phyloP scores from a whole-genome alignment of 1,140 invertebrate species.

The Oncopeltus fasciatus region DNA sequence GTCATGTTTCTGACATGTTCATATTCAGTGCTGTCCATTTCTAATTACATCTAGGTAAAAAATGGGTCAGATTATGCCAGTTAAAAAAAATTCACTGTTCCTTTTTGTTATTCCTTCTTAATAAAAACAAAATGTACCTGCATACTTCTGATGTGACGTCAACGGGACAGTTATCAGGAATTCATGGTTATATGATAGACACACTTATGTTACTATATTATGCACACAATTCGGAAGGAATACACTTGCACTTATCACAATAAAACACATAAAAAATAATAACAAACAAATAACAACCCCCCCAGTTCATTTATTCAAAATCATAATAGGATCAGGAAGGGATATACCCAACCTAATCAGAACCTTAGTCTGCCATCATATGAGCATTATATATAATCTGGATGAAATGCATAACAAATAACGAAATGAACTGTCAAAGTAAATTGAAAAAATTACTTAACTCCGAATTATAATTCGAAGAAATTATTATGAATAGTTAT shows the following conservation, averaged over 20 bases:
- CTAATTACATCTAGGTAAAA: not conserved
- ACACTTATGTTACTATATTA: not conserved
- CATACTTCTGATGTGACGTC: conserved; percentile 15
- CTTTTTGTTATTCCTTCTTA: not conserved
- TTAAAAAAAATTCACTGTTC: not conserved
- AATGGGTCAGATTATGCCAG: not conserved
- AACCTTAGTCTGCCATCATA: not conserved
- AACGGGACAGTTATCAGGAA: conserved; percentile 12
- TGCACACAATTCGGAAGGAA: not conserved
- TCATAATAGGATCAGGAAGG: not conserved
- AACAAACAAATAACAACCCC: not conserved
- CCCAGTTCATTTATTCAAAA: not conserved
- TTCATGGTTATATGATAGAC: not conserved
- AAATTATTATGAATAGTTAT: too few relatives aligned
- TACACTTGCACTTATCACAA: not conserved
- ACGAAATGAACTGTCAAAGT: too few relatives aligned
- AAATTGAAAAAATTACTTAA: too few relatives aligned
- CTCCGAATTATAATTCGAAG: too few relatives aligned
- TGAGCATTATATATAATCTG: too few relatives aligned
- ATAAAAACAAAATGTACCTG: conserved; percentile 14
- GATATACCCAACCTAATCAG: not conserved
- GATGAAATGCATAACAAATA: too few relatives aligned
- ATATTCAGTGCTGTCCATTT: conserved; percentile 84
- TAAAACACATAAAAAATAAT: not conserved
- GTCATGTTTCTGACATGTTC: conserved; percentile 87